Conservation (phyloP, 2,797 vertebrate genomes). For the Clamator glandarius region DNA sequence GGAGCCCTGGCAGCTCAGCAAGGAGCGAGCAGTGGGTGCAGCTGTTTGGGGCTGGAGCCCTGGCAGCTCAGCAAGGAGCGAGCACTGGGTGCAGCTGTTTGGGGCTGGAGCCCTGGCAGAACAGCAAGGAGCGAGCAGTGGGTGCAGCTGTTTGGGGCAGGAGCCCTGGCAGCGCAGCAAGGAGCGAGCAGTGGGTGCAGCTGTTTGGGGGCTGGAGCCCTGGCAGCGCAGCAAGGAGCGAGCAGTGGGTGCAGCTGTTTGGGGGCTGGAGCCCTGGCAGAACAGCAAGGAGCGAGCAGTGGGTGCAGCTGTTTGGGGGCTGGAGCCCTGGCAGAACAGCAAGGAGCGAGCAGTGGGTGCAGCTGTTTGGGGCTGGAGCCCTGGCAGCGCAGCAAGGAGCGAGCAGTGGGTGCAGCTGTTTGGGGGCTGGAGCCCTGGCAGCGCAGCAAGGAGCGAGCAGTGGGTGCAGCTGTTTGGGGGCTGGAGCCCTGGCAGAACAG, state of each 20-base stretch:
- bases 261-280: background rate
- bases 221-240: background rate
- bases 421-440: rapidly evolving
- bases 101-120: background rate
- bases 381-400: background rate
- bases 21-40: background rate
- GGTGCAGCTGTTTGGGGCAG: background rate
- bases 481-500: background rate
- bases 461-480: background rate
- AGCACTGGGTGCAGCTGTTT: background rate
- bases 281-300: background rate
- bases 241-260: background rate
- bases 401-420: background rate
- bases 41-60: rapidly evolving
- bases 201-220: rapidly evolving
- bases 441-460: background rate
- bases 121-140: background rate
- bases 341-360: background rate
- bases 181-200: background rate
- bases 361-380: background rate
- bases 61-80: background rate
- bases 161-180: background rate
- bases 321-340: background rate
- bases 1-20: background rate
- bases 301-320: background rate